These are phyloP conservation scores for Anguilla anguilla DNA, from an alignment of 2,797 vertebrate species.

Conservation along the genomic window DNA sequence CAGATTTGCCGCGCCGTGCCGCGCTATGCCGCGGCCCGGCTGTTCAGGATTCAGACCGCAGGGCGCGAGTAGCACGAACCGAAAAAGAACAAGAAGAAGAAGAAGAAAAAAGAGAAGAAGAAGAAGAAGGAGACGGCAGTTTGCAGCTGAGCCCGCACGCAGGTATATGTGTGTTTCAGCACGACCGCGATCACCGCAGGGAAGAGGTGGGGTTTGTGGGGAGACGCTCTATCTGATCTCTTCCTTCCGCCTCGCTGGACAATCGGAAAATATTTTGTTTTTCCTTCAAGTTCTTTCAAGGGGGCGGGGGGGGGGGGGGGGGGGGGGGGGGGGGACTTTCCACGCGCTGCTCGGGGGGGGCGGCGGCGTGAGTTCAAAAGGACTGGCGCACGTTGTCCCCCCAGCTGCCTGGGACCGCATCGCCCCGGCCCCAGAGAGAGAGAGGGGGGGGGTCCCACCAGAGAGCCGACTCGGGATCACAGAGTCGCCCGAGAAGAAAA, in stretches of 20 bases:
- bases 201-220: not conserved
- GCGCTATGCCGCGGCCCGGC: not conserved
- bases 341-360: not conserved
- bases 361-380: slow-evolving; percentile 9
- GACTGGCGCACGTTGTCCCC: not conserved
- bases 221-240: not conserved
- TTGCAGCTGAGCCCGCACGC: too few relatives aligned
- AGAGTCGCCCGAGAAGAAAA: slow-evolving; percentile 23
- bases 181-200: not conserved
- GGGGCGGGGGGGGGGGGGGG: not conserved
- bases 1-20: slow-evolving; percentile 9
- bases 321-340: not conserved
- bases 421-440: not conserved
- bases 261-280: slow-evolving; percentile 22
- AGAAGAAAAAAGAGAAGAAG: not conserved
- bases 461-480: slow-evolving; percentile 32
- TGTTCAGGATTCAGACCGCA: slow-evolving; percentile 26
- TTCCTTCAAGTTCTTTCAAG: slow-evolving; percentile 7
- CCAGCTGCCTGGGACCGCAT: slow-evolving; percentile 20
- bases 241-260: not conserved
- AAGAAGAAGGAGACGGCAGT: not conserved
- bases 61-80: not conserved
- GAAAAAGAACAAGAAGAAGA: not conserved
- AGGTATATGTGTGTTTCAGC: not conserved
- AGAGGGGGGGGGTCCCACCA: slow-evolving; percentile 21